phyloP scores from a whole-genome alignment of 1,140 invertebrate genomes.

The Cataglyphis hispanica region DNA sequence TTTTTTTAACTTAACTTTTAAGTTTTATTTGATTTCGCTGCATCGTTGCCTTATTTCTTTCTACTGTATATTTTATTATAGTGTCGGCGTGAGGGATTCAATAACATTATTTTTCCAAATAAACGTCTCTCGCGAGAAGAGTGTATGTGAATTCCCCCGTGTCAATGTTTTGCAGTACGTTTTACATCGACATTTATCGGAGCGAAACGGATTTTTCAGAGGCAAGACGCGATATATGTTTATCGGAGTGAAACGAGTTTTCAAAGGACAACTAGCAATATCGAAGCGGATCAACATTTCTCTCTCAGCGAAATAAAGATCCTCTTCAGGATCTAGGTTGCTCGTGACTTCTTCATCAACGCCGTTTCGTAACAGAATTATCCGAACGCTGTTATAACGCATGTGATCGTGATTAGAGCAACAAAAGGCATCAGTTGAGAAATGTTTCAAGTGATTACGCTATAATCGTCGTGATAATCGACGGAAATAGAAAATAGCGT shows the following conservation, averaged over 20 bases:
- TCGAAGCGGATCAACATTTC: constrained; percentile 17
- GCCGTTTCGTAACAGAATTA: constrained; percentile 36
- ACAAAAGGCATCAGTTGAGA: constrained; percentile 36
- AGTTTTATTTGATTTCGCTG: background rate
- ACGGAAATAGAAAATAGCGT: constrained; percentile 21
- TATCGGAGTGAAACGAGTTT: constrained; percentile 36
- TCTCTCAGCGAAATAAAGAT: constrained; percentile 25
- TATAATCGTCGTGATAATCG: constrained; percentile 43
- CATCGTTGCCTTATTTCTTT: background rate
- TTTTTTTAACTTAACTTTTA: background rate
- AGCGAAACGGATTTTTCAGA: constrained; percentile 42
- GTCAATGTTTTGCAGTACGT: constrained; percentile 17
- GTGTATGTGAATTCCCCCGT: background rate
- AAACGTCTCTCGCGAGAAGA: background rate
- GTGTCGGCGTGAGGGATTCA: background rate
- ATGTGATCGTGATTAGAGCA: constrained; percentile 32
- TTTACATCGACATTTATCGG: constrained; percentile 49
- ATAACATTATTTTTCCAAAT: background rate
- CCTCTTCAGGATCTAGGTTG: constrained; percentile 48
- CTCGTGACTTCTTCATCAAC: constrained; percentile 38
- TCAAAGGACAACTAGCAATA: constrained; percentile 34
- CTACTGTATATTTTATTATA: background rate
- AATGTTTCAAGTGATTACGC: constrained; percentile 35
- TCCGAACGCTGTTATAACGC: constrained; percentile 7
- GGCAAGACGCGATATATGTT: constrained; percentile 9